Percentiles rank a stretch among this genome's conserved stretches.
Conservation (phyloP, 1,140 invertebrate genomes). For the Episyrphus balteatus region DNA sequence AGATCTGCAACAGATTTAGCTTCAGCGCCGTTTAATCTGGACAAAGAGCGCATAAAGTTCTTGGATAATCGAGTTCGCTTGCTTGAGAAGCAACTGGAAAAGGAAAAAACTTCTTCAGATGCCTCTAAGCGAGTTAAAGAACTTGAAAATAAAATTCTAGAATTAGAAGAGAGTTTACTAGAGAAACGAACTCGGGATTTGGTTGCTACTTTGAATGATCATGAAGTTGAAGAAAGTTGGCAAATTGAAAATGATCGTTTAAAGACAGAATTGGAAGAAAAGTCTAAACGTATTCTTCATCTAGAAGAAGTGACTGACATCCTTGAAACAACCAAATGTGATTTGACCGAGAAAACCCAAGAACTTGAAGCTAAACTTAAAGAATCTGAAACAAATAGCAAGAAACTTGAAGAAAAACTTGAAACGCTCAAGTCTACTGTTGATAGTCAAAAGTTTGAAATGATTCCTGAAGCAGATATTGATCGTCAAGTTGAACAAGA, state of each 20-base stretch:
- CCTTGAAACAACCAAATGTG: slow-evolving; percentile 44
- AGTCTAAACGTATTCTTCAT: slow-evolving; percentile 24
- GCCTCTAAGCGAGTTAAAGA: slow-evolving; percentile 40
- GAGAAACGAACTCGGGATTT: slow-evolving; percentile 76
- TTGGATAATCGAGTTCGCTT: slow-evolving; percentile 26
- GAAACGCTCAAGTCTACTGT: slow-evolving; percentile 2
- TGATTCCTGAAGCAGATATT: neutral
- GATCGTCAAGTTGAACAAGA: slow-evolving; percentile 25
- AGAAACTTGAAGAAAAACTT: slow-evolving; percentile 34
- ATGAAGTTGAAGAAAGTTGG: slow-evolving; percentile 66
- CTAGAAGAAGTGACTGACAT: slow-evolving; percentile 42
- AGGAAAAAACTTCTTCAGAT: slow-evolving; percentile 15
- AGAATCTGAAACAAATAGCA: slow-evolving; percentile 6
- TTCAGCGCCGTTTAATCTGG: slow-evolving; percentile 8
- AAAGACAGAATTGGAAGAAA: neutral
- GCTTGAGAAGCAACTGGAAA: slow-evolving; percentile 24
- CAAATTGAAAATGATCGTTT: neutral
- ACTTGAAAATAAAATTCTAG: slow-evolving; percentile 52
- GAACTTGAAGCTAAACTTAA: slow-evolving; percentile 45
- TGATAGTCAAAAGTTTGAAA: neutral
- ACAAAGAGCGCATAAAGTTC: slow-evolving; percentile 22
- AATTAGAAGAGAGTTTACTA: slow-evolving; percentile 65
- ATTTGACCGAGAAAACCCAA: slow-evolving; percentile 44
- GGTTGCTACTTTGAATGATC: slow-evolving; percentile 65
- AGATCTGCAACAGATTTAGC: slow-evolving; percentile 24